Conservation (phyloP, 2,797 vertebrate species). For the Pseudochromis fuscus region DNA sequence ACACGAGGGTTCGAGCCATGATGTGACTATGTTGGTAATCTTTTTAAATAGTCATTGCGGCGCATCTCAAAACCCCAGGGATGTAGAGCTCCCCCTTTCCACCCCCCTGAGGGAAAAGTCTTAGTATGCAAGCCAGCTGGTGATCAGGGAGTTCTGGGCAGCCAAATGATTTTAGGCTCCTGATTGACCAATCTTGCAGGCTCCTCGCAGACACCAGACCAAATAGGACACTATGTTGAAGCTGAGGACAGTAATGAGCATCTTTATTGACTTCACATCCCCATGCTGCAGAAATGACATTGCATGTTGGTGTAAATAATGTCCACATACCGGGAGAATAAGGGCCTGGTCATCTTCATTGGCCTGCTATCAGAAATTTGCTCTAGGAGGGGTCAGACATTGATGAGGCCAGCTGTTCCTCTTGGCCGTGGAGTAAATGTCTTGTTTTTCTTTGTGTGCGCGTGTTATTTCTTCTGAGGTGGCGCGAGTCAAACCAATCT, state of each 20-base stretch:
- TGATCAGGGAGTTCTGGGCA: slow-evolving; percentile 72
- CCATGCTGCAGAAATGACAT: slow-evolving; percentile 29
- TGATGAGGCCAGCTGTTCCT: slow-evolving; percentile 52
- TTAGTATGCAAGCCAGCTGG: slow-evolving; percentile 72
- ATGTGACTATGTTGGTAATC: slow-evolving; percentile 52
- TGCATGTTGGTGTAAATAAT: slow-evolving; percentile 45
- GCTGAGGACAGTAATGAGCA: slow-evolving; percentile 58
- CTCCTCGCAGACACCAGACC: slow-evolving; percentile 61
- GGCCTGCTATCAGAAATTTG: slow-evolving; percentile 16
- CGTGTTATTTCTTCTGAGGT: slow-evolving; percentile 45
- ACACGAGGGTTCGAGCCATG: slow-evolving; percentile 46
- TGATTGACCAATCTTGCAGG: slow-evolving; percentile 68
- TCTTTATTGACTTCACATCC: slow-evolving; percentile 57
- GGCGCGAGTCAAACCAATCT: slow-evolving; percentile 52
- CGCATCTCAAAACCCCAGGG: slow-evolving; percentile 52
- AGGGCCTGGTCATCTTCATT: slow-evolving; percentile 32
- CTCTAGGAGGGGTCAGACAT: slow-evolving; percentile 10
- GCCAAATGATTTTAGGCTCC: slow-evolving; percentile 69
- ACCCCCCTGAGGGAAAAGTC: slow-evolving; percentile 47
- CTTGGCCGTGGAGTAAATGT: slow-evolving; percentile 28
- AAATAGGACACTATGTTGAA: slow-evolving; percentile 58
- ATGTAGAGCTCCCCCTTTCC: slow-evolving; percentile 34
- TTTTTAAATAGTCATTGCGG: slow-evolving; percentile 59
- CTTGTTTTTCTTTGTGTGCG: not conserved
- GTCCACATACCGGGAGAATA: slow-evolving; percentile 15